Percentiles rank a stretch among this genome's conserved stretches.
phyloP scores from a whole-genome alignment of 2,888 invertebrate species.

The Hybos culiciformis region DNA sequence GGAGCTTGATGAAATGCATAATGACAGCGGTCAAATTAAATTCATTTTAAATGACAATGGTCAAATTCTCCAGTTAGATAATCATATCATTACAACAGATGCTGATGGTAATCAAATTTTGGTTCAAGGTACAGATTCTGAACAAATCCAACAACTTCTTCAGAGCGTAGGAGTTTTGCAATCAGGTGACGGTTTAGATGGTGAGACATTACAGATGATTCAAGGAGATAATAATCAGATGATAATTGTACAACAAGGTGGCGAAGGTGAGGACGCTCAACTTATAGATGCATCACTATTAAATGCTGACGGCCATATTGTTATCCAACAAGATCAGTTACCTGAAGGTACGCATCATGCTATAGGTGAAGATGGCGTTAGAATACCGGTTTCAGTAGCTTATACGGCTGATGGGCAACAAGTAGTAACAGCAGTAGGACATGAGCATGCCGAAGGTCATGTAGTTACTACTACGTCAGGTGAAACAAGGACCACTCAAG shows the following conservation, averaged over 20 bases:
- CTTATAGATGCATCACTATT: conserved; percentile 35
- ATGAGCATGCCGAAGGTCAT: neutral
- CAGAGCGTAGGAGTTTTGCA: conserved; percentile 36
- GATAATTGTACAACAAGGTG: conserved; percentile 36
- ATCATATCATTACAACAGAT: conserved; percentile 34
- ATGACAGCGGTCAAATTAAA: conserved; percentile 35
- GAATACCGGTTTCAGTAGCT: conserved; percentile 36
- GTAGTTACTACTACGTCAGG: conserved; percentile 16
- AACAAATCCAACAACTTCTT: conserved; percentile 35
- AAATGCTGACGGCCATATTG: conserved; percentile 35
- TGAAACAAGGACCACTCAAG: conserved; percentile 18
- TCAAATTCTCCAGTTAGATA: conserved; percentile 33
- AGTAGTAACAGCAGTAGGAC: conserved; percentile 25
- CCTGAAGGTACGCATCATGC: conserved; percentile 21
- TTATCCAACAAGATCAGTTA: conserved; percentile 27
- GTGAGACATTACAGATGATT: conserved; percentile 36
- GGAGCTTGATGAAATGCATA: conserved; percentile 36
- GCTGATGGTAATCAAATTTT: conserved; percentile 37
- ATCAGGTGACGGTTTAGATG: conserved; percentile 33
- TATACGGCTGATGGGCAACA: conserved; percentile 33
- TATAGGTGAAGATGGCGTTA: conserved; percentile 34
- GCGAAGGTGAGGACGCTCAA: conserved; percentile 35
- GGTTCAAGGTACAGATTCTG: conserved; percentile 31
- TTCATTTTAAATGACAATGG: conserved; percentile 37
- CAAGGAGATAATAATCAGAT: conserved; percentile 33